phyloP scores from a whole-genome alignment of 1,140 invertebrate species.

The Asbolus verrucosus region DNA sequence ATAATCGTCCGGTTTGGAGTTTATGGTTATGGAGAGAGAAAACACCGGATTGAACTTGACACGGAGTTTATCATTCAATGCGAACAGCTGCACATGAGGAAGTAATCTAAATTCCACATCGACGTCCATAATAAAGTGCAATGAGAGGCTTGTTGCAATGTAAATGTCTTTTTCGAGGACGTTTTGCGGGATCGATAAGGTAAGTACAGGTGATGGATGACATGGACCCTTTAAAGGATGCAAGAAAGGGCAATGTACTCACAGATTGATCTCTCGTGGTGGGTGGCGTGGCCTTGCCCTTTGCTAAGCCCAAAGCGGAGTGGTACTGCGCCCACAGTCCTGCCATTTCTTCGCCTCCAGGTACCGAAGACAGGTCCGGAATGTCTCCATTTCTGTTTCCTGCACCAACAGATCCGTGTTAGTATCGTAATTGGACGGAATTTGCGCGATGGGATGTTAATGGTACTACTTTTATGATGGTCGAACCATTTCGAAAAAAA shows the following conservation, averaged over 20 bases:
- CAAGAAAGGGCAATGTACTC: too few species aligned
- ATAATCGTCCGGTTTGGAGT: constrained; percentile 16
- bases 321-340: constrained; percentile 84
- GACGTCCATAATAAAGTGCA: constrained; percentile 19
- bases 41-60: constrained; percentile 32
- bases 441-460: neutral
- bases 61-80: constrained; percentile 39
- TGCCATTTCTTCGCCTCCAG: constrained; percentile 75
- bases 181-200: constrained; percentile 2
- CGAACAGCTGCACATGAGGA: constrained; percentile 42
- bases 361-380: constrained; percentile 65
- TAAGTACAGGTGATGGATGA: too few species aligned
- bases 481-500: constrained; percentile 14
- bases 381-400: constrained; percentile 67
- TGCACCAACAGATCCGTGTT: constrained; percentile 52
- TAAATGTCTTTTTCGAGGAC: constrained; percentile 57
- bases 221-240: too few species aligned
- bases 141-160: constrained; percentile 15
- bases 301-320: constrained; percentile 73
- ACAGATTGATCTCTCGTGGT: constrained; percentile 71
- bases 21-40: too few species aligned
- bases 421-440: neutral
- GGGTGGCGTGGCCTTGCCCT: constrained; percentile 74
- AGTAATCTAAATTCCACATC: constrained; percentile 45
- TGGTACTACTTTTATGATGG: constrained; percentile 23